Conservation (phyloP, 1,140 invertebrate species). For the Heterodera schachtii region DNA sequence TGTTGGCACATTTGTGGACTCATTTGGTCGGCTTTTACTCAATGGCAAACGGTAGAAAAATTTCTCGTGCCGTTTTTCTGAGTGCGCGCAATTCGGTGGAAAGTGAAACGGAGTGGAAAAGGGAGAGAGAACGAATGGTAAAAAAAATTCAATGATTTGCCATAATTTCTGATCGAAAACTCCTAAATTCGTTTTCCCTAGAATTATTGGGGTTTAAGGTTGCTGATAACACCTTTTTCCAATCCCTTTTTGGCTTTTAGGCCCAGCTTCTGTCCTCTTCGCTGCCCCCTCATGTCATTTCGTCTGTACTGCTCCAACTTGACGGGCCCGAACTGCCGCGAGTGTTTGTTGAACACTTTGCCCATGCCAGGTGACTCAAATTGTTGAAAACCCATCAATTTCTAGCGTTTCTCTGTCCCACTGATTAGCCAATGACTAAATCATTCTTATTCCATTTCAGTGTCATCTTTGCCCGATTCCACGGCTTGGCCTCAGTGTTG, state of each 20-base stretch:
- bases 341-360: conserved; percentile 60
- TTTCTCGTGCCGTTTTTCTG: conserved; percentile 56
- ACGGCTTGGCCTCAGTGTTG: conserved; percentile 57
- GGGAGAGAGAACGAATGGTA: conserved; percentile 51
- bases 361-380: conserved; percentile 36
- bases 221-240: no score
- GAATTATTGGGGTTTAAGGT: no score
- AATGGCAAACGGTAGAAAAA: conserved; percentile 44
- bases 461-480: conserved; percentile 54
- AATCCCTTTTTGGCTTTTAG: conserved; percentile 35
- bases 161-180: no score
- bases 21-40: conserved; percentile 62
- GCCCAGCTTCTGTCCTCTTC: conserved; percentile 49
- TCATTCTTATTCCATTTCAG: conserved; percentile 47
- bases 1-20: conserved; percentile 60
- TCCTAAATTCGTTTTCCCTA: no score
- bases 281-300: conserved; percentile 54
- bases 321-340: conserved; percentile 41
- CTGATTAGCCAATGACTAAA: not conserved
- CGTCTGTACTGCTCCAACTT: conserved; percentile 55
- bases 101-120: conserved; percentile 47
- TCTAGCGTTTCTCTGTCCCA: not conserved
- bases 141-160: no score
- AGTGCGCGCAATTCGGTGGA: conserved; percentile 60
- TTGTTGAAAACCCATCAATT: no score